Evolutionary conservation across 2,113 vertebrate species (phyloP).

Genomic region (Indicator indicator): DNA sequence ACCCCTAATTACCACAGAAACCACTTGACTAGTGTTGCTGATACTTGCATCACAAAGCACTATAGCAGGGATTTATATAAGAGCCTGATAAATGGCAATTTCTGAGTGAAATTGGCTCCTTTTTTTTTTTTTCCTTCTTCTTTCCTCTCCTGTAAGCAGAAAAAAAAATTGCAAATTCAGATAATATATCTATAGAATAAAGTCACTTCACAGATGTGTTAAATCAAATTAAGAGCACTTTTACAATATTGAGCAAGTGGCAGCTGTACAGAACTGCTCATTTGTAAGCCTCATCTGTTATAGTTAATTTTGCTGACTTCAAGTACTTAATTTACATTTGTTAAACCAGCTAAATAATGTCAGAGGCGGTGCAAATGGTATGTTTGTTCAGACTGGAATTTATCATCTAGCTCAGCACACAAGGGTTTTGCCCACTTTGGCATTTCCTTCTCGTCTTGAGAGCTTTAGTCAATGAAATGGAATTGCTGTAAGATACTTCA

Average conservation of each 20-base stretch:
- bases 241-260: constrained; percentile 65
- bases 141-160: not conserved
- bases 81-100: constrained; percentile 32
- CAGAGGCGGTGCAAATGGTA: not conserved
- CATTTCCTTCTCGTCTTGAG: not conserved
- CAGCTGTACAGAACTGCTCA: constrained; percentile 55
- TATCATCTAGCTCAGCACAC: constrained; percentile 1
- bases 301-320: constrained; percentile 65
- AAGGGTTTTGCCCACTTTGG: not conserved
- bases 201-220: constrained; percentile 60
- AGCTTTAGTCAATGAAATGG: not conserved
- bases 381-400: constrained; percentile 32
- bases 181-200: constrained; percentile 64
- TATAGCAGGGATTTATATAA: constrained; percentile 21
- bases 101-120: not conserved
- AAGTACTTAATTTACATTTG: constrained; percentile 69
- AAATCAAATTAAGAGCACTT: constrained; percentile 61
- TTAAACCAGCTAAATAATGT: constrained; percentile 58
- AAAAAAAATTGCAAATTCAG: constrained; percentile 54
- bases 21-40: not conserved
- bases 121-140: not conserved
- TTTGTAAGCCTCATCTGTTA: constrained; percentile 58
- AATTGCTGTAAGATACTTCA: not conserved
- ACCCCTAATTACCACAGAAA: not conserved
- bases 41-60: constrained; percentile 8